Evolutionary conservation across 2,113 vertebrate genomes (phyloP).

Genomic region (Globicephala melas): DNA sequence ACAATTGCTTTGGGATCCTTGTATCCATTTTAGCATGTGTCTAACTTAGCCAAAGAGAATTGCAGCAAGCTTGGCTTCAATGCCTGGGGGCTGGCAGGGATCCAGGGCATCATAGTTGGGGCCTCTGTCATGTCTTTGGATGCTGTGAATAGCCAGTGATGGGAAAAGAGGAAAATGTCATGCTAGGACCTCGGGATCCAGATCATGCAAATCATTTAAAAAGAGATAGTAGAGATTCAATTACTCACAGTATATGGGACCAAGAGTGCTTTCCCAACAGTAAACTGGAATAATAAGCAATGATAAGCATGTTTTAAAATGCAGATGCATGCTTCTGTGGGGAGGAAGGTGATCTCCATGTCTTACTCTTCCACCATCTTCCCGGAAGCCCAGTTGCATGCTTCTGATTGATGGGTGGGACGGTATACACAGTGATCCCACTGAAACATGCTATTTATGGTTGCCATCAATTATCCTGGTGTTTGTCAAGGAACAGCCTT

Average conservation of each 20-base stretch:
- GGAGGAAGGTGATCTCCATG: too few relatives aligned
- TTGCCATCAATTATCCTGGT: conserved; percentile 60
- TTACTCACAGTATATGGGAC: conserved; percentile 33
- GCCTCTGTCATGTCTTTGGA: conserved; percentile 55
- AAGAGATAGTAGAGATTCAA: conserved; percentile 34
- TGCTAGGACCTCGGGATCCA: neutral
- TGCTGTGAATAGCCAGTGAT: conserved; percentile 52
- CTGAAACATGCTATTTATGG: conserved; percentile 50
- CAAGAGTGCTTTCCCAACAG: conserved; percentile 21
- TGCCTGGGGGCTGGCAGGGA: conserved; percentile 17
- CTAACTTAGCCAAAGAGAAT: conserved; percentile 50
- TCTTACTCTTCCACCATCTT: too few relatives aligned
- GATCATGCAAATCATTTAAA: conserved; percentile 56
- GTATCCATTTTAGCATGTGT: conserved; percentile 55
- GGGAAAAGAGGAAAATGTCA: conserved; percentile 52
- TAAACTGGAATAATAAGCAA: conserved; percentile 65
- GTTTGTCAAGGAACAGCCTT: conserved; percentile 43
- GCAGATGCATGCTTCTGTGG: conserved; percentile 44
- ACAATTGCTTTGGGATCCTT: conserved; percentile 57
- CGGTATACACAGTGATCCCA: neutral
- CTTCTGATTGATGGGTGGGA: conserved; percentile 56
- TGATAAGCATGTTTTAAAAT: conserved; percentile 66
- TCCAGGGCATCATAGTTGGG: conserved; percentile 19
- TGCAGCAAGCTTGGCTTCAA: neutral
- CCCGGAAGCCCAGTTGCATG: neutral